Evolutionary conservation across 2,888 invertebrate genomes (phyloP).

Genomic region (Hermodice carunculata): DNA sequence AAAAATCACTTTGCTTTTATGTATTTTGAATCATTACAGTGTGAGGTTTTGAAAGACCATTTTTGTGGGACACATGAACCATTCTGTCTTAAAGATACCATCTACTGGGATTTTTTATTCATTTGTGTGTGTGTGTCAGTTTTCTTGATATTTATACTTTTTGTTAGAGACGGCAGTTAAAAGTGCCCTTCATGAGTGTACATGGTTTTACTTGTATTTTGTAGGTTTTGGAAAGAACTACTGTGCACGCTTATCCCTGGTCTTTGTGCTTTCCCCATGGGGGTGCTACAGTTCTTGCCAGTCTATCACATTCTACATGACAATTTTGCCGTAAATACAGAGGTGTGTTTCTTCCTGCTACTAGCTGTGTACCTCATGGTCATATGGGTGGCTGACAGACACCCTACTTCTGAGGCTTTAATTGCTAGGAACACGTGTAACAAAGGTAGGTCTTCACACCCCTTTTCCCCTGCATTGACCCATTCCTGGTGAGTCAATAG

Average conservation of each 20-base stretch:
- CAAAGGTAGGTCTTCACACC: slow-evolving; percentile 19
- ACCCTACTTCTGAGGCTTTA: slow-evolving; percentile 43
- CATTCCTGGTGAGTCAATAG: too few species aligned
- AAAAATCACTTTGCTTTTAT: too few species aligned
- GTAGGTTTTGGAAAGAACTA: slow-evolving; percentile 73
- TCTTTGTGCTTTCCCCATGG: slow-evolving; percentile 80
- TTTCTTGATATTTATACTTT: too few species aligned
- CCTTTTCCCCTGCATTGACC: too few species aligned
- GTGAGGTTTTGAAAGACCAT: too few species aligned
- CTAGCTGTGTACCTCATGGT: slow-evolving; percentile 76
- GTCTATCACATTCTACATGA: slow-evolving; percentile 86
- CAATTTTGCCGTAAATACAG: slow-evolving; percentile 77
- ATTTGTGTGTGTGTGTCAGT: too few species aligned
- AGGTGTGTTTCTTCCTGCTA: slow-evolving; percentile 79
- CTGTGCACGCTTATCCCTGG: slow-evolving; percentile 75
- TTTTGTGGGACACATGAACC: too few species aligned
- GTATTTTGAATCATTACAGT: too few species aligned
- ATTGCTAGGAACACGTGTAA: slow-evolving; percentile 28
- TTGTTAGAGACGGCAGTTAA: slow-evolving; percentile 39
- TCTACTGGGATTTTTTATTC: too few species aligned
- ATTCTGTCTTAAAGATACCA: too few species aligned
- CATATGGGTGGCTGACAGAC: slow-evolving; percentile 76
- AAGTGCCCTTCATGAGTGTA: too few species aligned
- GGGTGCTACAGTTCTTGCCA: slow-evolving; percentile 79
- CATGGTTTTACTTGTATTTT: slow-evolving; percentile 50